Conservation (phyloP, 2,888 invertebrate genomes). For the Diarsia rubi region DNA sequence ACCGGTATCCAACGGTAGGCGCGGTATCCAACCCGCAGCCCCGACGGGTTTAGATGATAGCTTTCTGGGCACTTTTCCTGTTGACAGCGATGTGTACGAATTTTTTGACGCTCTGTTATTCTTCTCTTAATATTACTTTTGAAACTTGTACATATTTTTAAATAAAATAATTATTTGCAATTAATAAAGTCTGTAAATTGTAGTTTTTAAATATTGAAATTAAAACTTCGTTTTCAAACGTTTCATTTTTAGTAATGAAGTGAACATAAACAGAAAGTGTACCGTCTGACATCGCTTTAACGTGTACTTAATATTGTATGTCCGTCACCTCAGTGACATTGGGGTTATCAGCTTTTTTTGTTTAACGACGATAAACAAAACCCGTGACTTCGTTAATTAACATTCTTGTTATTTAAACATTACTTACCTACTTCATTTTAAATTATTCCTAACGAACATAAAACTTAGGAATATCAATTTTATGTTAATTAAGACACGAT, state of each 20-base stretch:
- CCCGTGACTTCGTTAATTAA: neutral
- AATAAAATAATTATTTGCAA: no score
- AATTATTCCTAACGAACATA: neutral
- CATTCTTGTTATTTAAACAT: neutral
- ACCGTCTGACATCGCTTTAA: neutral
- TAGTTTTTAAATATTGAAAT: no score
- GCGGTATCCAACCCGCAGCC: no score
- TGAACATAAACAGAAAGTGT: neutral
- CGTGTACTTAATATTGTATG: neutral
- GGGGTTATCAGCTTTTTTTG: conserved; percentile 32
- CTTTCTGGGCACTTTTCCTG: no score
- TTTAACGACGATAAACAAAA: conserved; percentile 7
- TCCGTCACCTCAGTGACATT: conserved; percentile 9
- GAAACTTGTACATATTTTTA: no score
- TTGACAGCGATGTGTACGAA: no score
- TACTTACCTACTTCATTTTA: neutral
- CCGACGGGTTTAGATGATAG: no score
- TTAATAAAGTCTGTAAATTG: no score
- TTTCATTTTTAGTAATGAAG: neutral
- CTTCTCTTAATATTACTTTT: no score
- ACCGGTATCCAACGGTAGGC: no score
- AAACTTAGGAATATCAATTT: neutral
- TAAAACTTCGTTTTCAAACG: no score
- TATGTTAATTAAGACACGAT: neutral
- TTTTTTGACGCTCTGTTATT: no score